phyloP scores from a whole-genome alignment of 2,797 vertebrate species.

The Protonibea diacanthus region DNA sequence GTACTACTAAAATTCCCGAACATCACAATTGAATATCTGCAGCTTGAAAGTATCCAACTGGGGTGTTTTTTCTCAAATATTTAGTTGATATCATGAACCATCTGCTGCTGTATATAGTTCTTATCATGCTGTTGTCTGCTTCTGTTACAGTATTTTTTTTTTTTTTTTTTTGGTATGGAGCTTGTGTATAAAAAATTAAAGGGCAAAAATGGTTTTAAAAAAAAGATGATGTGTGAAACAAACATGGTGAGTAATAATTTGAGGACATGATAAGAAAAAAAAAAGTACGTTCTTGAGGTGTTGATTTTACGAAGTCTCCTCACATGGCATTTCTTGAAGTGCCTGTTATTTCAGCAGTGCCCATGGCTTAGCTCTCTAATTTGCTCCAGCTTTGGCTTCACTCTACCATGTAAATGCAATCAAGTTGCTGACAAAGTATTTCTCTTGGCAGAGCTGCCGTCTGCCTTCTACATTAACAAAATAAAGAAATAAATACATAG shows the following conservation, averaged over 20 bases:
- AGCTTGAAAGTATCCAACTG: not conserved
- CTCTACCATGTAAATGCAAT: slow-evolving; percentile 82
- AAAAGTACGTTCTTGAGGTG: slow-evolving; percentile 41
- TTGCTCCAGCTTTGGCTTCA: slow-evolving; percentile 73
- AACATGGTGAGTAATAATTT: slow-evolving; percentile 40
- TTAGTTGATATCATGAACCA: slow-evolving; percentile 10
- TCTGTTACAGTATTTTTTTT: slow-evolving; percentile 25
- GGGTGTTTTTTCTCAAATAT: not conserved
- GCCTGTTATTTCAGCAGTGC: slow-evolving; percentile 69
- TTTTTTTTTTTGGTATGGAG: slow-evolving; percentile 28
- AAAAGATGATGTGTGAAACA: slow-evolving; percentile 13
- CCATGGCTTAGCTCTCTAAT: slow-evolving; percentile 69
- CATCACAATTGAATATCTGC: slow-evolving; percentile 7
- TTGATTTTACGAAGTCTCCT: slow-evolving; percentile 53
- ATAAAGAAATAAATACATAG: slow-evolving; percentile 60
- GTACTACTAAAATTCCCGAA: not conserved
- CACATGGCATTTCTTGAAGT: slow-evolving; percentile 61
- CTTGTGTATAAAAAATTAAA: slow-evolving; percentile 13
- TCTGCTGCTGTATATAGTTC: slow-evolving; percentile 10
- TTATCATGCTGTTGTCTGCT: slow-evolving; percentile 13
- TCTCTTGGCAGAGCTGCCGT: slow-evolving; percentile 75
- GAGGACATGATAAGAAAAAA: slow-evolving; percentile 20
- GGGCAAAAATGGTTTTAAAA: not conserved
- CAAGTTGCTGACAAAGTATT: slow-evolving; percentile 81
- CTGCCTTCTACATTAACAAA: slow-evolving; percentile 66